A percentile compares a stretch with the other conserved stretches of the same genome.
These are phyloP conservation scores for Blennius ocellaris DNA, from an alignment of 2,113 vertebrate genomes.

Conservation along the genomic window DNA sequence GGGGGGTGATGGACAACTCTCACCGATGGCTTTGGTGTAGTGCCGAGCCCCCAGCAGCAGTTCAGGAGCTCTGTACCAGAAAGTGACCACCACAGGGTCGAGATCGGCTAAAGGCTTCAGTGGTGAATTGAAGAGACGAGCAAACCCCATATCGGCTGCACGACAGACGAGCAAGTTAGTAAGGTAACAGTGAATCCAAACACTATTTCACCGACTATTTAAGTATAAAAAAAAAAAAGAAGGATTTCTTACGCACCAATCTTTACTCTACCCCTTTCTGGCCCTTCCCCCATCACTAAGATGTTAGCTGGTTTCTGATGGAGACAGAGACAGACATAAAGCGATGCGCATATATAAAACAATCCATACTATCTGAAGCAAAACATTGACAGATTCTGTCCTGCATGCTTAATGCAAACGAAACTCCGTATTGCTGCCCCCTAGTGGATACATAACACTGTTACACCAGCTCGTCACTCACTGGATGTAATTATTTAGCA, in stretches of 20 bases:
- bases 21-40: slow-evolving; percentile 99
- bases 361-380: not conserved
- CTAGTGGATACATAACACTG: slow-evolving; percentile 58
- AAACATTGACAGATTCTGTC: slow-evolving; percentile 2
- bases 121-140: slow-evolving; percentile 99
- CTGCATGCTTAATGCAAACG: not conserved
- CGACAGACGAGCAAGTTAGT: not conserved
- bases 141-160: slow-evolving; percentile 99
- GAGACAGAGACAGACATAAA: slow-evolving; percentile 26
- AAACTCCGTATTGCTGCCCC: slow-evolving; percentile 50
- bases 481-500: not conserved
- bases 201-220: too few relatives aligned
- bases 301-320: slow-evolving; percentile 99
- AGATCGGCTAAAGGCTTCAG: slow-evolving; percentile 99
- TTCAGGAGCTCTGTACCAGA: slow-evolving; percentile 99
- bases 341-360: not conserved
- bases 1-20: slow-evolving; percentile 64
- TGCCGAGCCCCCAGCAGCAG: slow-evolving; percentile 97
- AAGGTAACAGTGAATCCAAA: not conserved
- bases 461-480: not conserved
- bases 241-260: slow-evolving; percentile 89
- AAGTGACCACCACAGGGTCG: slow-evolving; percentile 99
- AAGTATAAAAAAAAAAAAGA: not conserved
- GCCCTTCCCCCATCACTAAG: slow-evolving; percentile 99
- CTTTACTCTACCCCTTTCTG: slow-evolving; percentile 99